Conservation (phyloP, 2,113 vertebrate genomes). For the Centropus unirufus region DNA sequence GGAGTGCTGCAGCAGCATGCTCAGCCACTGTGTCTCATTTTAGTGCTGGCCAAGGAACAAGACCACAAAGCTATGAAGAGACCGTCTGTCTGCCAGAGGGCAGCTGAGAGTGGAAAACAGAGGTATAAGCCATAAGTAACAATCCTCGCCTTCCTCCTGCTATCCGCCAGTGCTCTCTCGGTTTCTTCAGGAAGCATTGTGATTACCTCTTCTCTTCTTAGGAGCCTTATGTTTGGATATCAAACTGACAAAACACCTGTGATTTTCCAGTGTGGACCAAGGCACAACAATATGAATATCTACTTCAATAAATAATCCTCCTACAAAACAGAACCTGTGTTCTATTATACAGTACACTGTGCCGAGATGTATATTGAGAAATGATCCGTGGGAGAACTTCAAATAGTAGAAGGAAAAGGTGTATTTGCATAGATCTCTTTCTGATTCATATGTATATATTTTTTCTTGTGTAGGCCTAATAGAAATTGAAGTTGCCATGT, state of each 20-base stretch:
- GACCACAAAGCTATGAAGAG: not conserved
- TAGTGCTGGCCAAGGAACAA: rapidly evolving
- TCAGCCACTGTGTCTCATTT: not conserved
- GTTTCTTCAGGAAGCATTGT: not conserved
- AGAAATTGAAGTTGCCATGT: not conserved
- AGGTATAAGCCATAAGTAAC: not conserved
- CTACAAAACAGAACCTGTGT: not conserved
- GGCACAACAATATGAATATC: not conserved
- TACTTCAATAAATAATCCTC: not conserved
- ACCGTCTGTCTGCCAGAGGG: not conserved
- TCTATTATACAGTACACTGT: not conserved
- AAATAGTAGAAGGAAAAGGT: not conserved
- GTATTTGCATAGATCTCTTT: not conserved
- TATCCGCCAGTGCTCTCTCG: not conserved
- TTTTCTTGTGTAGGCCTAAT: not conserved
- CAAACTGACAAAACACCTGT: not conserved
- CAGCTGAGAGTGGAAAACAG: not conserved
- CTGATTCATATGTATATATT: not conserved
- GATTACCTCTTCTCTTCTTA: not conserved
- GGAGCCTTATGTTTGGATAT: not conserved
- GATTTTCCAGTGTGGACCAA: not conserved
- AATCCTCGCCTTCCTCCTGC: not conserved
- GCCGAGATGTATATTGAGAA: not conserved
- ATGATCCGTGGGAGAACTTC: not conserved
- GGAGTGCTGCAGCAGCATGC: rapidly evolving